Percentiles rank a stretch among this genome's conserved stretches.
Evolutionary conservation across 1,140 invertebrate species (phyloP).

Genomic region (Macrostomum lignano): DNA sequence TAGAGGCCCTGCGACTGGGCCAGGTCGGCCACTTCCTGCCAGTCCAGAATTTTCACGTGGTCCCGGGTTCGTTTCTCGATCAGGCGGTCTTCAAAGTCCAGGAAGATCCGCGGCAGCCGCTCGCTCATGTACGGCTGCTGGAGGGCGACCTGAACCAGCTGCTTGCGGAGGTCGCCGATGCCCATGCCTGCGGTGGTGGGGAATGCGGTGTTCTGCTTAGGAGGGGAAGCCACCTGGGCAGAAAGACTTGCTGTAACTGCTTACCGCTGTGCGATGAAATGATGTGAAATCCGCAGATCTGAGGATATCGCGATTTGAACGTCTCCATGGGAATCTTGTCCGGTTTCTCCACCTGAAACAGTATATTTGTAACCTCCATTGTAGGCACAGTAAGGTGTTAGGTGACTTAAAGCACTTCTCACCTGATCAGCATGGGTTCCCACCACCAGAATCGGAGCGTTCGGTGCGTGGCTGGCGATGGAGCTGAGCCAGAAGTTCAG

Average conservation of each 20-base stretch:
- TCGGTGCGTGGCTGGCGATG: slow-evolving; percentile 22
- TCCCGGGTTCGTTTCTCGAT: too few relatives aligned
- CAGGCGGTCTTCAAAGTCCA: too few relatives aligned
- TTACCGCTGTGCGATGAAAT: too few relatives aligned
- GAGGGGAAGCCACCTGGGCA: not conserved
- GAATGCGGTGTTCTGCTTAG: not conserved
- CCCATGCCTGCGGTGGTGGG: not conserved
- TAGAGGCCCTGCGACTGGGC: slow-evolving; percentile 16
- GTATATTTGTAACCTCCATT: too few relatives aligned
- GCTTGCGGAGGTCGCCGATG: slow-evolving; percentile 8
- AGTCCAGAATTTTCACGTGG: slow-evolving; percentile 15
- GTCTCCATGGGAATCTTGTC: slow-evolving; percentile 12
- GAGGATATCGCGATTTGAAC: slow-evolving; percentile 13
- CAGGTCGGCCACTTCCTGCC: slow-evolving; percentile 11
- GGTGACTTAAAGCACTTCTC: too few relatives aligned
- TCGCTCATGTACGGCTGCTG: slow-evolving; percentile 21
- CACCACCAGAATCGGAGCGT: slow-evolving; percentile 16
- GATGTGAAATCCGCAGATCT: slow-evolving; percentile 18
- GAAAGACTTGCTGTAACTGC: not conserved
- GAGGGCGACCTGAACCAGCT: slow-evolving; percentile 13
- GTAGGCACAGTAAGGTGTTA: too few relatives aligned
- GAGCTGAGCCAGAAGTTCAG: slow-evolving; percentile 18
- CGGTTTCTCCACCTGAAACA: too few relatives aligned
- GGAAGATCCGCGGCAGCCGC: too few relatives aligned
- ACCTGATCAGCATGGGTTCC: slow-evolving; percentile 8